Evolutionary conservation across 2,888 invertebrate genomes (phyloP).

Genomic region (Plebejus argus): DNA sequence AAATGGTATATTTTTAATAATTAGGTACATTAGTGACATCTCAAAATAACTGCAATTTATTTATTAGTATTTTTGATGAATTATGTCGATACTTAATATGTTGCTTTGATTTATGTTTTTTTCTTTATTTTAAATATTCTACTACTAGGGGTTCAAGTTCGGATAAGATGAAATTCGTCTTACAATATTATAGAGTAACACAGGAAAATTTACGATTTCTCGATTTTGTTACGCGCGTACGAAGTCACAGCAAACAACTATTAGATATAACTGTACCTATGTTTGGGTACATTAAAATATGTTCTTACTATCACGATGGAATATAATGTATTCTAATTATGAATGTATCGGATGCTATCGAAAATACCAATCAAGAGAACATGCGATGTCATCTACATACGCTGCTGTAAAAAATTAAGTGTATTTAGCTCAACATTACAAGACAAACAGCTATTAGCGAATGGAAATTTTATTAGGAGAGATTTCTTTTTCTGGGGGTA

Average conservation of each 20-base stretch:
- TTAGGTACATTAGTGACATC: neutral
- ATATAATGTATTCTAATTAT: constrained; percentile 25
- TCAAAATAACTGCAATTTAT: neutral
- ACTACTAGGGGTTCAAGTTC: no score
- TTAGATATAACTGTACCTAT: neutral
- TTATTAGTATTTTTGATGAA: neutral
- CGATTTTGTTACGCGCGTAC: neutral
- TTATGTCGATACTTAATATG: neutral
- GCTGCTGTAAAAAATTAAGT: constrained; percentile 37
- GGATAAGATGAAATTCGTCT: no score
- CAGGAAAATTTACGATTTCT: no score
- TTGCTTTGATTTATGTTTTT: no score
- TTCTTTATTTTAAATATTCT: no score
- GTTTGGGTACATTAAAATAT: neutral
- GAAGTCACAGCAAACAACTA: neutral
- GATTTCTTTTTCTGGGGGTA: neutral
- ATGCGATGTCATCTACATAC: constrained; percentile 35
- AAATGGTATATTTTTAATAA: neutral
- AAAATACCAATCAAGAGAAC: constrained; percentile 29
- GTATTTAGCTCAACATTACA: constrained; percentile 26
- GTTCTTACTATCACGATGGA: neutral
- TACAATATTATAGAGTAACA: no score
- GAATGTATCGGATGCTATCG: constrained; percentile 14
- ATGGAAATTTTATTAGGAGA: neutral
- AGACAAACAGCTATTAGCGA: constrained; percentile 4